Conservation (phyloP, 2,113 vertebrate species). For the Spea multiplicata region DNA sequence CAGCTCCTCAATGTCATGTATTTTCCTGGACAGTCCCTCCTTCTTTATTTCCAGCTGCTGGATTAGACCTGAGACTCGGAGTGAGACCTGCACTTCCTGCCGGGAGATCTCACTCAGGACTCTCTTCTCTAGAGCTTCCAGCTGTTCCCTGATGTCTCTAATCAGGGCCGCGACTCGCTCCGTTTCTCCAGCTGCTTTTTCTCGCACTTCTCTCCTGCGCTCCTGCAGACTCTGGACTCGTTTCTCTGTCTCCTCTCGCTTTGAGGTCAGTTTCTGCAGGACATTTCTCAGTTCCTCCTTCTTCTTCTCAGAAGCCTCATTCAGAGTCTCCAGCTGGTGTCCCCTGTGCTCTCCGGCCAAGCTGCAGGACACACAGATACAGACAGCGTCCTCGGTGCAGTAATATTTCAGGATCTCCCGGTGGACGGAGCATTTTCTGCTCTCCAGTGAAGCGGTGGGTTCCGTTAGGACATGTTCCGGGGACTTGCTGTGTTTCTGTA, state of each 20-base stretch:
- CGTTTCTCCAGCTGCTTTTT: not conserved
- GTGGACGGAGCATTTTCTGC: conserved; percentile 71
- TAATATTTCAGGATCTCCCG: conserved; percentile 74
- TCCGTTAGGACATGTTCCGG: conserved; percentile 70
- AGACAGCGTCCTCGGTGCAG: conserved; percentile 65
- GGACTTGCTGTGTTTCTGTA: conserved; percentile 65
- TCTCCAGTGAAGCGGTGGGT: conserved; percentile 62
- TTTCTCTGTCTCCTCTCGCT: conserved; percentile 1
- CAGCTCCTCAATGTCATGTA: not conserved
- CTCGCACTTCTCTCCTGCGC: not conserved
- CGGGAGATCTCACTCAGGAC: conserved; percentile 4
- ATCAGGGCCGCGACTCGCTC: not conserved
- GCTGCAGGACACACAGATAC: conserved; percentile 71
- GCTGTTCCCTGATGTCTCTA: not conserved
- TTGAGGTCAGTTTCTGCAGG: not conserved
- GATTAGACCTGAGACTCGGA: conserved; percentile 1
- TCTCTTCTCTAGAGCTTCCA: not conserved
- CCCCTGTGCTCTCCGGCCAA: conserved; percentile 67
- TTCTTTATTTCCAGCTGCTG: not conserved
- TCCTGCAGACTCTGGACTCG: not conserved
- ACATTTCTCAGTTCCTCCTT: not conserved
- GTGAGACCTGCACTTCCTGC: not conserved
- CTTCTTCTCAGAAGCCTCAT: not conserved
- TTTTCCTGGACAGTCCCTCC: not conserved
- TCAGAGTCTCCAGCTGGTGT: conserved; percentile 48